Percentiles rank a stretch among this genome's conserved stretches.
phyloP scores from a whole-genome alignment of 2,113 vertebrate genomes.

The Pteronura brasiliensis region DNA sequence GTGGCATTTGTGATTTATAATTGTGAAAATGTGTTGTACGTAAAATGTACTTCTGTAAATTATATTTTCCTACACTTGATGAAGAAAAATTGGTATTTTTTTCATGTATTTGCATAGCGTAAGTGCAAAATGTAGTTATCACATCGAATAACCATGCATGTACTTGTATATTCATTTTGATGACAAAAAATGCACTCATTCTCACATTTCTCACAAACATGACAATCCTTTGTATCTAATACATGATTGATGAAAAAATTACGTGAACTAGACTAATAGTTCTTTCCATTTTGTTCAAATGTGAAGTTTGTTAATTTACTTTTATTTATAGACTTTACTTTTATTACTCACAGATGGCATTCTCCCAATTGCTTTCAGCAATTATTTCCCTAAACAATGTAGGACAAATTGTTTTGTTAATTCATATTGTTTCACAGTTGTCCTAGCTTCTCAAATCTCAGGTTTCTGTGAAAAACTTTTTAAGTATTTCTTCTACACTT shows the following conservation, averaged over 20 bases:
- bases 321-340: background rate
- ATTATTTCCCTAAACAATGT: background rate
- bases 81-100: background rate
- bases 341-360: background rate
- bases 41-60: background rate
- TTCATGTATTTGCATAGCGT: background rate
- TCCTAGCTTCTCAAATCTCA: background rate
- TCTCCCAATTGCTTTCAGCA: background rate
- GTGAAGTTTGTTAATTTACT: background rate
- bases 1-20: background rate
- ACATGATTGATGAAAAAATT: background rate
- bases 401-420: background rate
- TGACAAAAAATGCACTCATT: background rate
- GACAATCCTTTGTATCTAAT: background rate
- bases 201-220: background rate
- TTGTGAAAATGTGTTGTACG: background rate
- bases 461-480: background rate
- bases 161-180: background rate
- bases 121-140: background rate
- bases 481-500: background rate
- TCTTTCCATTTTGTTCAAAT: background rate
- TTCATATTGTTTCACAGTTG: background rate
- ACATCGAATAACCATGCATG: background rate
- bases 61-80: background rate
- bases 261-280: background rate